Conservation (phyloP, 2,888 invertebrate genomes). For the Dynastes maya region DNA sequence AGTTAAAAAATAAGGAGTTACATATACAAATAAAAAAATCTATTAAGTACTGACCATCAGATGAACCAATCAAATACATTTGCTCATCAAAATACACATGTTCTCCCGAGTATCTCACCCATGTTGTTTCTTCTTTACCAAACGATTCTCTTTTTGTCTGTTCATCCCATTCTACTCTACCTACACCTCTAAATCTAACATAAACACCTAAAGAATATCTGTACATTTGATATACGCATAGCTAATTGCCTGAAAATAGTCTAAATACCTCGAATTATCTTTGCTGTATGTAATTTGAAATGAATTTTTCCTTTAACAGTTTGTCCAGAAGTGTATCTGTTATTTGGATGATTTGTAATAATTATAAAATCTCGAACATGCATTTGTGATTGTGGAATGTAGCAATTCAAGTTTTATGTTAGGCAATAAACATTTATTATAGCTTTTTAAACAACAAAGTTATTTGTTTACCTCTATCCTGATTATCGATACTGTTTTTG, state of each 20-base stretch:
- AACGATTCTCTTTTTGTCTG: background rate
- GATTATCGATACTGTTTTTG: too few species aligned
- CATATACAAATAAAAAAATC: background rate
- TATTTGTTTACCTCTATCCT: too few species aligned
- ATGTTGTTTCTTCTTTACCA: background rate
- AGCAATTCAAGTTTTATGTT: too few species aligned
- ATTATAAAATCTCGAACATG: constrained; percentile 14
- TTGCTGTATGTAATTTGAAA: constrained; percentile 17
- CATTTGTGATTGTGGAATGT: background rate
- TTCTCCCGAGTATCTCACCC: background rate
- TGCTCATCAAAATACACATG: constrained; percentile 22
- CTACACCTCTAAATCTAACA: constrained; percentile 8
- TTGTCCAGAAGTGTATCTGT: constrained; percentile 17
- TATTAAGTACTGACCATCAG: constrained; percentile 7
- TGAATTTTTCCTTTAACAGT: constrained; percentile 27
- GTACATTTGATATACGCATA: background rate
- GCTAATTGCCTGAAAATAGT: too few species aligned
- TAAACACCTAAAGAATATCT: constrained; percentile 14
- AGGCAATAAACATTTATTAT: too few species aligned
- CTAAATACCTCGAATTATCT: background rate
- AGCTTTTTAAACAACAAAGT: too few species aligned
- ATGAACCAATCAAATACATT: constrained; percentile 8
- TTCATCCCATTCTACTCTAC: constrained; percentile 15
- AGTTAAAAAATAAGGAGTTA: background rate
- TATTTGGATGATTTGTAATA: constrained; percentile 13